These are phyloP conservation scores for Nylanderia fulva DNA, from an alignment of 1,140 invertebrate genomes.

Conservation along the genomic window DNA sequence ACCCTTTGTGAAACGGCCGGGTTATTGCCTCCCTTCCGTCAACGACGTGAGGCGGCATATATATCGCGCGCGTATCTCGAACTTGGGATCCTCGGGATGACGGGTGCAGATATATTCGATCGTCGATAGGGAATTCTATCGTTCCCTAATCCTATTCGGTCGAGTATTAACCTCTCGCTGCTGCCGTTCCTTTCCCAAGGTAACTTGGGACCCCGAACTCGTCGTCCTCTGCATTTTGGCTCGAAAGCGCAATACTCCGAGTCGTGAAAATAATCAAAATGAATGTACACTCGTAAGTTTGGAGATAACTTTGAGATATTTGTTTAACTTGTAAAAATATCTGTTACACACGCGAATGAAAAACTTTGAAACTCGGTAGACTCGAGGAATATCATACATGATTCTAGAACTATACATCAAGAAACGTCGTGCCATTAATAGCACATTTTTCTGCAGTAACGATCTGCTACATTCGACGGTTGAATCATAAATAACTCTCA, in stretches of 20 bases:
- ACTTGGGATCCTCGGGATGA: slow-evolving; percentile 47
- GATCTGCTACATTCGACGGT: slow-evolving; percentile 1
- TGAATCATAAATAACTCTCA: slow-evolving; percentile 39
- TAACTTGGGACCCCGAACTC: not conserved
- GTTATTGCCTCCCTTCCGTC: slow-evolving; percentile 56
- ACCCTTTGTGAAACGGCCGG: slow-evolving; percentile 70
- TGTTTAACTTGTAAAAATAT: not conserved
- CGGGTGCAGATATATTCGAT: slow-evolving; percentile 56
- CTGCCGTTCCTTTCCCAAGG: not conserved
- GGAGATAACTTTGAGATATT: not conserved
- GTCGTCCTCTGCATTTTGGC: not conserved
- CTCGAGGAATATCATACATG: slow-evolving; percentile 17
- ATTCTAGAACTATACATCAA: not conserved
- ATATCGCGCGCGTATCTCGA: slow-evolving; percentile 52
- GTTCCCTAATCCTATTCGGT: slow-evolving; percentile 38
- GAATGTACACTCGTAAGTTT: not conserved
- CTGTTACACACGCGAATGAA: not conserved
- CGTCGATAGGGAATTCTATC: slow-evolving; percentile 53
- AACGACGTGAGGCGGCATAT: slow-evolving; percentile 43
- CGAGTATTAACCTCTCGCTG: slow-evolving; percentile 31
- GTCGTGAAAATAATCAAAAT: not conserved
- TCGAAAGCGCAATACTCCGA: not conserved
- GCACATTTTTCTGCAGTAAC: slow-evolving; percentile 25
- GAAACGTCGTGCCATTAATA: not conserved
- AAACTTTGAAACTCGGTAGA: not conserved